Evolutionary conservation across 2,888 invertebrate species (phyloP).

Genomic region (Neelides folsomi): DNA sequence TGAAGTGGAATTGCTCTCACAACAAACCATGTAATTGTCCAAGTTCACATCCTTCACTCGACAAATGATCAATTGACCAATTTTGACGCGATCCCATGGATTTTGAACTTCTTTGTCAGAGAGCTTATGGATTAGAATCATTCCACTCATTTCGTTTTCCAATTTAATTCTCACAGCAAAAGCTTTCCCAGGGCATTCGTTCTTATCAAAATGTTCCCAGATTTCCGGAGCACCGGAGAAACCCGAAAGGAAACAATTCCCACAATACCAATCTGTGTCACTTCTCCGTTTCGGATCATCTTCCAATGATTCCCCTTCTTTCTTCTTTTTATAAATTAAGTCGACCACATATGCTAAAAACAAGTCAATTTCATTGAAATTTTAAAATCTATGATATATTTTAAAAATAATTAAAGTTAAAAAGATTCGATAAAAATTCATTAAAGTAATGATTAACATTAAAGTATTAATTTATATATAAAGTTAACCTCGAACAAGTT

Average conservation of each 20-base stretch:
- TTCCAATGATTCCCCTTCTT: too few species aligned
- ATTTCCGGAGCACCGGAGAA: neutral
- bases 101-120: neutral
- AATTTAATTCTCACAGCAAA: neutral
- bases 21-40: neutral
- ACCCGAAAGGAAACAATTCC: too few species aligned
- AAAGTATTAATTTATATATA: too few species aligned
- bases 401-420: too few species aligned
- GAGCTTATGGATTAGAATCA: neutral
- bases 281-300: too few species aligned
- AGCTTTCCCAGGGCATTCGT: neutral
- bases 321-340: too few species aligned
- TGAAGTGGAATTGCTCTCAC: neutral
- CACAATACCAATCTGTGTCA: too few species aligned
- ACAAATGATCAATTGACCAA: neutral
- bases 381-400: too few species aligned
- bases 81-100: neutral
- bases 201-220: conserved; percentile 1
- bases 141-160: neutral
- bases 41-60: neutral
- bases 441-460: too few species aligned
- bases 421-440: too few species aligned
- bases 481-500: neutral
- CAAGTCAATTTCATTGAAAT: too few species aligned
- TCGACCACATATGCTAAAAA: too few species aligned